A percentile compares a stretch with the other conserved stretches of the same genome.
Conservation (phyloP, 1,140 invertebrate genomes). For the Anastrepha obliqua region DNA sequence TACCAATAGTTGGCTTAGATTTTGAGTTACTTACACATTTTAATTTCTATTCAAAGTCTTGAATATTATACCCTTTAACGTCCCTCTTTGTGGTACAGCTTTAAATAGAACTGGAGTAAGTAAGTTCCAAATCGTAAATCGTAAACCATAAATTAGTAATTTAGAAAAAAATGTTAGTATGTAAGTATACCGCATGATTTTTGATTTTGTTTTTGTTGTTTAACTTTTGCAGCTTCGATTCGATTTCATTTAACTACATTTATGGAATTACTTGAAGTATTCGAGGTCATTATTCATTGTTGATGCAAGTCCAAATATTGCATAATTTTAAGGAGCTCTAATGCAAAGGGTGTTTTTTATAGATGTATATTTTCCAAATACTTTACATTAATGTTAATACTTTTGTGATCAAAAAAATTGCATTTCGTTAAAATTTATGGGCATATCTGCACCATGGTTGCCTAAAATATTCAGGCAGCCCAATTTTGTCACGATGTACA, state of each 20-base stretch:
- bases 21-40: neutral
- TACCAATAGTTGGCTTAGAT: neutral
- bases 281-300: too few relatives aligned
- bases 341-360: too few relatives aligned
- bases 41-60: neutral
- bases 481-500: too few relatives aligned
- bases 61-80: neutral
- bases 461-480: too few relatives aligned
- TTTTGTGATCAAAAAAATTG: too few relatives aligned
- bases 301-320: too few relatives aligned
- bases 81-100: neutral
- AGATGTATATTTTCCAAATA: too few relatives aligned
- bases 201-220: neutral
- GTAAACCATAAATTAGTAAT: neutral
- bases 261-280: neutral
- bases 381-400: too few relatives aligned
- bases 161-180: neutral
- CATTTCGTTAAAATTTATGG: too few relatives aligned
- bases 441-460: too few relatives aligned
- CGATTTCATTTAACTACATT: slow-evolving; percentile 11
- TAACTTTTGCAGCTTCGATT: neutral
- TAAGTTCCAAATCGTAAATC: neutral
- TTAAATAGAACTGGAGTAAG: slow-evolving; percentile 3
- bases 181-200: slow-evolving; percentile 15
- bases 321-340: too few relatives aligned